These are phyloP conservation scores for Alectura lathami DNA, from an alignment of 2,113 vertebrate genomes.

Conservation along the genomic window DNA sequence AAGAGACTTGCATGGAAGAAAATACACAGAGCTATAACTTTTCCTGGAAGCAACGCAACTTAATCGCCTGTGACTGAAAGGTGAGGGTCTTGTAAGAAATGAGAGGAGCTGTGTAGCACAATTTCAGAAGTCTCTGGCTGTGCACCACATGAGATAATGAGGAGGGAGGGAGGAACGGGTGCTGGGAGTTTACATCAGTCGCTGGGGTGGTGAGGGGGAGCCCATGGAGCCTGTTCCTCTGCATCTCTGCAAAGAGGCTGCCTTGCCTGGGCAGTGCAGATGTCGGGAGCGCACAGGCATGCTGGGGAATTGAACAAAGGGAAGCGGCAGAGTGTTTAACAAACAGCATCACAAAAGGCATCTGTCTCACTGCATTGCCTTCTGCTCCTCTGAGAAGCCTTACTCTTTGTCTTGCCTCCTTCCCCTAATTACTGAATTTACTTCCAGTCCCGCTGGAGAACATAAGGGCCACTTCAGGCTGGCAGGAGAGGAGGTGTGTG, in stretches of 20 bases:
- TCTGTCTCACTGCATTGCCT: slow-evolving; percentile 66
- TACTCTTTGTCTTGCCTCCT: slow-evolving; percentile 30
- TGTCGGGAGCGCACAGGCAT: background rate
- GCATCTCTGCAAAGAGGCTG: background rate
- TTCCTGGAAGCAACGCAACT: background rate
- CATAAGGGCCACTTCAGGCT: slow-evolving; percentile 14
- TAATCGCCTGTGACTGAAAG: background rate
- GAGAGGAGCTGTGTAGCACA: background rate
- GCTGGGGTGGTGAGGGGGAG: background rate
- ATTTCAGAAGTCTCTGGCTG: background rate
- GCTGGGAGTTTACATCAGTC: background rate
- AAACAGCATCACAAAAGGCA: slow-evolving; percentile 69
- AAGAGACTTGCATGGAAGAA: background rate
- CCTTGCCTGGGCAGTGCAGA: background rate
- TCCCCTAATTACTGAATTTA: slow-evolving; percentile 51
- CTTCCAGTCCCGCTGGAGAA: slow-evolving; percentile 15
- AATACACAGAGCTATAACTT: rapidly evolving
- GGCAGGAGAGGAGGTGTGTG: background rate
- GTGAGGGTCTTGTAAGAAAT: background rate
- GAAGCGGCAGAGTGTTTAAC: slow-evolving; percentile 48
- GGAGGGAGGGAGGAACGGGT: background rate
- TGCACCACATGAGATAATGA: rapidly evolving
- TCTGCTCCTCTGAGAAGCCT: slow-evolving; percentile 53
- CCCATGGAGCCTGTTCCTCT: background rate
- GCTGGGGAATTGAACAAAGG: slow-evolving; percentile 27